Percentiles rank a stretch among this genome's conserved stretches.
Conservation (phyloP, 2,113 vertebrate species). For the Fregata magnificens region DNA sequence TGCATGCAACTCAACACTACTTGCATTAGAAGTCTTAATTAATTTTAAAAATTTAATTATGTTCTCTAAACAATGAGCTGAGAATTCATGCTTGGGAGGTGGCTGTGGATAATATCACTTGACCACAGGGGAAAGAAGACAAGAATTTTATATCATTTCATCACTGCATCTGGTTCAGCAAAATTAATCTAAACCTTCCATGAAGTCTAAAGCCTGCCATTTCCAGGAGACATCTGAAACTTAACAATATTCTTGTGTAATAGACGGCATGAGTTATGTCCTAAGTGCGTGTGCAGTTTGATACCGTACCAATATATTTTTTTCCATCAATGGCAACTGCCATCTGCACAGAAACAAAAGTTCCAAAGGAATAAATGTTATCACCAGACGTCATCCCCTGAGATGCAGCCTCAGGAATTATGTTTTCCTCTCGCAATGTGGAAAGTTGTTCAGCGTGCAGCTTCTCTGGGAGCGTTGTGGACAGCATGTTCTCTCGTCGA, state of each 20-base stretch:
- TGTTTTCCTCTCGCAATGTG: neutral
- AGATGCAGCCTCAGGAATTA: neutral
- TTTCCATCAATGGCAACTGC: slow-evolving; percentile 12
- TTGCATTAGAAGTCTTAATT: neutral
- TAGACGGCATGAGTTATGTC: neutral
- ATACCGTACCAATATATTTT: neutral
- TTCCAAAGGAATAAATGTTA: slow-evolving; percentile 38
- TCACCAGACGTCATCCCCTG: slow-evolving; percentile 26
- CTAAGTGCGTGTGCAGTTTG: neutral
- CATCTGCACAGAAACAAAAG: slow-evolving; percentile 5
- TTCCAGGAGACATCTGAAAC: neutral
- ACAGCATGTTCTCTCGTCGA: neutral
- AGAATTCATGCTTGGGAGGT: neutral
- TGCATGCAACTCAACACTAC: neutral
- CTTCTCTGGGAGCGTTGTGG: neutral
- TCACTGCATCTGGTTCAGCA: neutral
- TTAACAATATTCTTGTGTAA: slow-evolving; percentile 1
- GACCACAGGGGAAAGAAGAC: neutral
- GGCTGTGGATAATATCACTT: neutral
- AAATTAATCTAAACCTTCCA: neutral
- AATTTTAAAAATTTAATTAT: neutral
- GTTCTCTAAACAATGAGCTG: neutral
- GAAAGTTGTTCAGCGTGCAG: neutral
- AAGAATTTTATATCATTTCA: neutral
- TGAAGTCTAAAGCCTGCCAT: neutral